These are phyloP conservation scores for Acleris holmiana DNA, from an alignment of 2,888 invertebrate genomes.

Conservation along the genomic window DNA sequence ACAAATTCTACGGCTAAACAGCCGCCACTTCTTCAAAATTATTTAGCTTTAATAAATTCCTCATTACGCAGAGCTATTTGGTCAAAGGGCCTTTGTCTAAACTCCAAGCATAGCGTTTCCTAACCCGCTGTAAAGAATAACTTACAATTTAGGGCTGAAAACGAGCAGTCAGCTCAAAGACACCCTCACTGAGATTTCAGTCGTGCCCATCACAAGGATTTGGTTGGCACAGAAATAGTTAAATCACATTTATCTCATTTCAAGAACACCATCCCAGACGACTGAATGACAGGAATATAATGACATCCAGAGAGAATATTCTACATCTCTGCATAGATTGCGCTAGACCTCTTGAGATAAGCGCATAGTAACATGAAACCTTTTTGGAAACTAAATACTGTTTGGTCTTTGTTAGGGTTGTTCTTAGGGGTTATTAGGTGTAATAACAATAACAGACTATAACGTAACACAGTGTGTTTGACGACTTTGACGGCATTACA, in stretches of 20 bases:
- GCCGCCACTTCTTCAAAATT: background rate
- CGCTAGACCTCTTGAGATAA: too few species aligned
- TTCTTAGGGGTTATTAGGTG: too few species aligned
- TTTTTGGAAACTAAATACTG: too few species aligned
- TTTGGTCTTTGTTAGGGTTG: too few species aligned
- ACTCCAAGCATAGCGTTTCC: constrained; percentile 17
- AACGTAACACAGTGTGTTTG: too few species aligned
- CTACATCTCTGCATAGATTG: background rate
- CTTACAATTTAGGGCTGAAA: constrained; percentile 11
- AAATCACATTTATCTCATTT: constrained; percentile 11
- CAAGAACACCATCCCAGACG: background rate
- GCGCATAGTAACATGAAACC: too few species aligned
- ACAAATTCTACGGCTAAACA: background rate
- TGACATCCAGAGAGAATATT: background rate
- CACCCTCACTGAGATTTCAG: background rate
- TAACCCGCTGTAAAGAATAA: constrained; percentile 13
- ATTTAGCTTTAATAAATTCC: constrained; percentile 1
- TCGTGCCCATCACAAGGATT: constrained; percentile 14
- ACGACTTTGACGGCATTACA: too few species aligned
- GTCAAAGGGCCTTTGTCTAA: constrained; percentile 29
- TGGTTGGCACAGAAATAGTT: constrained; percentile 5
- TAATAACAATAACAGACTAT: too few species aligned
- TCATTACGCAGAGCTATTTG: constrained; percentile 22
- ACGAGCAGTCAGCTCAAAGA: constrained; percentile 3
- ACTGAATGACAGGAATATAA: constrained; percentile 3